Percentiles rank a stretch among this genome's conserved stretches.
Conservation (phyloP, 2,888 invertebrate species). For the Mongoloraphidia duomilia region DNA sequence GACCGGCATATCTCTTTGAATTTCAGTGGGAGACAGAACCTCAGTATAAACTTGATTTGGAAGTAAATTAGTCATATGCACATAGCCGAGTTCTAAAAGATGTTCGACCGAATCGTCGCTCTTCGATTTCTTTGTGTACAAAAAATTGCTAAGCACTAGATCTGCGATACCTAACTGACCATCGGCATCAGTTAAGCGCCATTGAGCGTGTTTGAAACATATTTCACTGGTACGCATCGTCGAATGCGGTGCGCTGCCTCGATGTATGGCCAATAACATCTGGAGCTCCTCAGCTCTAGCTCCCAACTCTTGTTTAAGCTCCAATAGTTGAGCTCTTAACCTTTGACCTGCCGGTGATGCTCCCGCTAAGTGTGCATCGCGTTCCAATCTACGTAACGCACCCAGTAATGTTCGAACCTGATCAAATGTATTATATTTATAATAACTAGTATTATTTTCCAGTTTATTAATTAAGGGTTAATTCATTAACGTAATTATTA, state of each 20-base stretch:
- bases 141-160: slow-evolving; percentile 85
- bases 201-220: slow-evolving; percentile 95
- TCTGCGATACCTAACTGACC: slow-evolving; percentile 97
- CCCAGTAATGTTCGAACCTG: slow-evolving; percentile 54
- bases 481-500: no score
- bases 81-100: slow-evolving; percentile 87
- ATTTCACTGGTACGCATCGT: slow-evolving; percentile 83
- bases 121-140: slow-evolving; percentile 92
- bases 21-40: slow-evolving; percentile 63
- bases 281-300: slow-evolving; percentile 86
- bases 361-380: slow-evolving; percentile 76
- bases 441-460: background rate
- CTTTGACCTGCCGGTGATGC: slow-evolving; percentile 60
- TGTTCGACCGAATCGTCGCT: slow-evolving; percentile 97
- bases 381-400: slow-evolving; percentile 72
- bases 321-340: slow-evolving; percentile 36
- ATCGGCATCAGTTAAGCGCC: slow-evolving; percentile 94
- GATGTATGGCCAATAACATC: slow-evolving; percentile 46
- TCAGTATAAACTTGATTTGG: slow-evolving; percentile 91
- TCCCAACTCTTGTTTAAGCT: slow-evolving; percentile 68
- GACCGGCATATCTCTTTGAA: slow-evolving; percentile 76
- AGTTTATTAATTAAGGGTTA: background rate
- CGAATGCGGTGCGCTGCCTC: slow-evolving; percentile 55
- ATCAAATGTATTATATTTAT: background rate
- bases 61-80: slow-evolving; percentile 86